A percentile compares a stretch with the other conserved stretches of the same genome.
These are phyloP conservation scores for Nanorana parkeri DNA, from an alignment of 2,113 vertebrate genomes.

Conservation along the genomic window DNA sequence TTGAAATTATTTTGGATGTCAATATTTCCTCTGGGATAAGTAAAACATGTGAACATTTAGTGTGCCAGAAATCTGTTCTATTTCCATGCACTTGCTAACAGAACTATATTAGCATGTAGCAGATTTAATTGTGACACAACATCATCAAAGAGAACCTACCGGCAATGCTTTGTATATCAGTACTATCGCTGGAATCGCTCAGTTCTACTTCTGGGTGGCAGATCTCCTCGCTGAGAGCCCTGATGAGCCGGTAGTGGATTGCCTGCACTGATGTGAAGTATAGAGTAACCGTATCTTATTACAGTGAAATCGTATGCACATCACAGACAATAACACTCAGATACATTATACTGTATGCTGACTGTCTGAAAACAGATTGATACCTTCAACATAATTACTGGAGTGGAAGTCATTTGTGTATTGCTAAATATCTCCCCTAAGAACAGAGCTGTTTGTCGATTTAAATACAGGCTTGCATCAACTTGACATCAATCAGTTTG, in stretches of 20 bases:
- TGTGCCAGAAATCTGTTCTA: not conserved
- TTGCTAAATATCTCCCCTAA: no score
- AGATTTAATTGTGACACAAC: not conserved
- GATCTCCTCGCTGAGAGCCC: slow-evolving; percentile 5
- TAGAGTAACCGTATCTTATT: no score
- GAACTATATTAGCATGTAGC: not conserved
- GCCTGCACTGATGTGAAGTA: slow-evolving; percentile 59
- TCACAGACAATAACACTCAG: no score
- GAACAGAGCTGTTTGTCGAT: no score
- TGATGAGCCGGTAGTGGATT: slow-evolving; percentile 68
- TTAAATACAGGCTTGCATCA: no score
- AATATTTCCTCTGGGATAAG: not conserved
- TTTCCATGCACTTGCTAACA: not conserved
- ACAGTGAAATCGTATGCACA: no score
- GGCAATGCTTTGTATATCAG: slow-evolving; percentile 39
- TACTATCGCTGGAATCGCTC: slow-evolving; percentile 74
- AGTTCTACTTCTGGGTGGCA: slow-evolving; percentile 71
- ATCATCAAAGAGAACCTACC: not conserved
- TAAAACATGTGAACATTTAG: not conserved
- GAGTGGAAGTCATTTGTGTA: no score
- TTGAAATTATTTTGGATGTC: not conserved
- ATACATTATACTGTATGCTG: no score
- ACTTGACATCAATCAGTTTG: no score
- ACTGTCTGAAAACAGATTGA: no score
- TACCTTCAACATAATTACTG: no score